Evolutionary conservation across 2,113 vertebrate species (phyloP), one percentile per base, ranked within the genome.

Genomic region (Cavia aperea): DNA sequence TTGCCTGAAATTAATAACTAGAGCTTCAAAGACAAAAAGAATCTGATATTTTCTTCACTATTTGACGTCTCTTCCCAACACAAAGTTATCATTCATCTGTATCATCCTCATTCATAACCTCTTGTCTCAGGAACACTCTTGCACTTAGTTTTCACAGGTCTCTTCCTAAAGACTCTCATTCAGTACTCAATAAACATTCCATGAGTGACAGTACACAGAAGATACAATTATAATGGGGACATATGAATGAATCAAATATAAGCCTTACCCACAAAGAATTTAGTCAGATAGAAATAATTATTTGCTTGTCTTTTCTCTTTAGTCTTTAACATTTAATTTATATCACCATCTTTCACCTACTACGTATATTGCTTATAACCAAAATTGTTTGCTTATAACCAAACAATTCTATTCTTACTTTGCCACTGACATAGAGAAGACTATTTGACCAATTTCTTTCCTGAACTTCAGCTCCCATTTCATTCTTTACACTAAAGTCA

Each of bases 401-500:
- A 84, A 81, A 87, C 39, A 65, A 39, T 49, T 92, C 29, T 49
- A 54, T 29, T 31, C 5, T 92, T 58, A 77, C 11, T 51, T 78
- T 92, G 62, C 1, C 62, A 85, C 78, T 78, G 46, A 14, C n/a
- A 58, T 12, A 73, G n/a, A 84, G 14, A 24, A 54, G 18, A 2
- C 8, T 86, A 49, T 72, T 73, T 88, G 21, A 82, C 11, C 78
- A 90, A 90, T 21, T 14, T 77, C 10, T 7, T 84, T 26, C 21
- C 73, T 88, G 88, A 79, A 66, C 26, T 78, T 93, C 7, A 92
- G 54, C 58, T 24, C 73, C 24, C 66, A 23, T 62, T 94, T 95
- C 60, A 93, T 54, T 92, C 54, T 92, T 93, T 86, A 81, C 10
- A 88, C 60, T 88, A 90, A 86, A 91, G 16, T 87, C 63, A 87